These are phyloP conservation scores for Motacilla alba DNA, from an alignment of 2,113 vertebrate genomes.

Conservation along the genomic window DNA sequence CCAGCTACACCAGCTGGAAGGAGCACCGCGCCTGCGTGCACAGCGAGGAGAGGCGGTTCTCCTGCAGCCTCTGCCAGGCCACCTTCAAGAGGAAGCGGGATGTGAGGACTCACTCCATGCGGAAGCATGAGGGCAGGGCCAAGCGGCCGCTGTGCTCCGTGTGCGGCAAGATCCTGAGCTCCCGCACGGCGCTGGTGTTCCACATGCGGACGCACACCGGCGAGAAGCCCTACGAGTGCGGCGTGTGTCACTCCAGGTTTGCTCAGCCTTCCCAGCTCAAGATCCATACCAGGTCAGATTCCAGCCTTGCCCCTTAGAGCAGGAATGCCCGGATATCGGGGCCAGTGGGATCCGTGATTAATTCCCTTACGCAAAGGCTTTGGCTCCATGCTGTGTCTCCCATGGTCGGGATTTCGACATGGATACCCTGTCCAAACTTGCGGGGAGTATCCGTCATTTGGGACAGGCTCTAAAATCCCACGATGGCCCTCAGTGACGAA, in stretches of 20 bases:
- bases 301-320: neutral
- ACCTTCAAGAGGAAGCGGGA: conserved; percentile 70
- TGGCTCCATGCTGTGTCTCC: neutral
- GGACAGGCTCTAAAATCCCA: neutral
- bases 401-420: neutral
- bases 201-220: conserved; percentile 71
- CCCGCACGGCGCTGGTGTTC: conserved; percentile 57
- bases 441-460: neutral
- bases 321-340: fast-evolving
- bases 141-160: conserved; percentile 66
- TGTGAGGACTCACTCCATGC: conserved; percentile 30
- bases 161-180: conserved; percentile 72
- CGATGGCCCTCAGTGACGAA: too few species aligned
- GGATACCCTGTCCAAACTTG: neutral
- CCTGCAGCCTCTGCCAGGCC: conserved; percentile 62
- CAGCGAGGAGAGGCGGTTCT: conserved; percentile 61
- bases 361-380: neutral
- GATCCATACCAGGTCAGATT: conserved; percentile 70
- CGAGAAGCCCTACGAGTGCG: conserved; percentile 66
- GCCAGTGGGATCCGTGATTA: neutral
- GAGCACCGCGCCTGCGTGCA: conserved; percentile 66
- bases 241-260: conserved; percentile 49
- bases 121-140: conserved; percentile 67
- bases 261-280: conserved; percentile 72
- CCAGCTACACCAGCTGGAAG: conserved; percentile 61